These are phyloP conservation scores for Rynchops niger DNA, from an alignment of 2,113 vertebrate genomes.

Conservation along the genomic window DNA sequence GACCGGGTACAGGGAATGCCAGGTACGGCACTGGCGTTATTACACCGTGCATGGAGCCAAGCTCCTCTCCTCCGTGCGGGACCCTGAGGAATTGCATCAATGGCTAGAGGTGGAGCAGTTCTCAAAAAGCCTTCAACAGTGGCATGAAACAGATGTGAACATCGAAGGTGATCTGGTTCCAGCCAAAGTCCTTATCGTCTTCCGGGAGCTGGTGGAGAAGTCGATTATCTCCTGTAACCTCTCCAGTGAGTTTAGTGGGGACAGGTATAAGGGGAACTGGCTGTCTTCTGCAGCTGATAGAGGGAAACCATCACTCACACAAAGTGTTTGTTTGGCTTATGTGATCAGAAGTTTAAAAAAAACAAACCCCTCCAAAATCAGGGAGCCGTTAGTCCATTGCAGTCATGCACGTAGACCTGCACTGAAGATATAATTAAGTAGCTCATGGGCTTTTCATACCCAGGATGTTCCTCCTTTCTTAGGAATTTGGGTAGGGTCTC, in stretches of 20 bases:
- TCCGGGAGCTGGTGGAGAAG: slow-evolving; percentile 78
- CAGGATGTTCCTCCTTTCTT: not conserved
- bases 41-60: slow-evolving; percentile 77
- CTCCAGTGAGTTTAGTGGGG: slow-evolving; percentile 69
- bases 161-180: slow-evolving; percentile 83
- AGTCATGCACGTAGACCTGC: not conserved
- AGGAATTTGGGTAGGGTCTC: not conserved
- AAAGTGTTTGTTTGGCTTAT: not conserved
- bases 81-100: slow-evolving; percentile 82
- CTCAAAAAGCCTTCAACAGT: slow-evolving; percentile 78
- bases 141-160: slow-evolving; percentile 78
- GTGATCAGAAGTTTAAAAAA: not conserved
- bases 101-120: slow-evolving; percentile 85
- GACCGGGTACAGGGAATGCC: slow-evolving; percentile 74
- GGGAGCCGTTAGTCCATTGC: not conserved
- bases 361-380: not conserved
- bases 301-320: not conserved
- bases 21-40: slow-evolving; percentile 76
- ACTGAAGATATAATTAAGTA: not conserved
- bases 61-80: slow-evolving; percentile 76
- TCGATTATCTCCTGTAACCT: slow-evolving; percentile 74
- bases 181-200: slow-evolving; percentile 78
- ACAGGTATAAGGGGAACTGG: not conserved
- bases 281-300: not conserved
- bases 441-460: not conserved